Conservation (phyloP, 2,888 invertebrate genomes). For the Cantharis rustica region DNA sequence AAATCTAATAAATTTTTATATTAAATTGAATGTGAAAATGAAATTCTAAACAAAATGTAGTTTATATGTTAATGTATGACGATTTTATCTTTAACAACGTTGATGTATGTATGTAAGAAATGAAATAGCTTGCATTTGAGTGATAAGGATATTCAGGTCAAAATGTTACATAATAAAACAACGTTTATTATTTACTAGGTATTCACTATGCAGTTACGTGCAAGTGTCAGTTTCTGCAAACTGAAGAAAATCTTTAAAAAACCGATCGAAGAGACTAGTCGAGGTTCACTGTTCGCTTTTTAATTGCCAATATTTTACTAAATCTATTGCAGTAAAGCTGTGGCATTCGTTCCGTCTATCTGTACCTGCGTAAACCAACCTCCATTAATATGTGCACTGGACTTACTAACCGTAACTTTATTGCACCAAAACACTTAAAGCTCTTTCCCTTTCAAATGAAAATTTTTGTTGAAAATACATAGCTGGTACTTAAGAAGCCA, state of each 20-base stretch:
- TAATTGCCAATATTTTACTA: constrained; percentile 7
- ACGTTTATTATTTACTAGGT: neutral
- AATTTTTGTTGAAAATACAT: neutral
- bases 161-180: neutral
- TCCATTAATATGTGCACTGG: neutral
- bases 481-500: neutral
- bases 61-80: neutral
- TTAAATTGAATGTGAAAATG: neutral
- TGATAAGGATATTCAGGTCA: neutral
- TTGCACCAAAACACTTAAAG: neutral
- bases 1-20: neutral
- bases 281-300: neutral
- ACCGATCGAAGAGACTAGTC: neutral
- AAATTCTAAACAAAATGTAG: neutral
- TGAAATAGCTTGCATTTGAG: neutral
- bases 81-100: neutral
- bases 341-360: neutral
- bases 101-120: neutral
- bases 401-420: neutral
- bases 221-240: neutral
- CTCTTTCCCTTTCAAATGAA: neutral
- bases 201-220: constrained; percentile 1
- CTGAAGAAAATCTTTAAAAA: constrained; percentile 1
- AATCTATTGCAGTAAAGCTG: neutral
- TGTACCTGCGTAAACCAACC: neutral